Percentiles rank a stretch among this genome's conserved stretches.
These are phyloP conservation scores for Drosophila testacea DNA, from an alignment of 2,888 invertebrate genomes.

Conservation along the genomic window DNA sequence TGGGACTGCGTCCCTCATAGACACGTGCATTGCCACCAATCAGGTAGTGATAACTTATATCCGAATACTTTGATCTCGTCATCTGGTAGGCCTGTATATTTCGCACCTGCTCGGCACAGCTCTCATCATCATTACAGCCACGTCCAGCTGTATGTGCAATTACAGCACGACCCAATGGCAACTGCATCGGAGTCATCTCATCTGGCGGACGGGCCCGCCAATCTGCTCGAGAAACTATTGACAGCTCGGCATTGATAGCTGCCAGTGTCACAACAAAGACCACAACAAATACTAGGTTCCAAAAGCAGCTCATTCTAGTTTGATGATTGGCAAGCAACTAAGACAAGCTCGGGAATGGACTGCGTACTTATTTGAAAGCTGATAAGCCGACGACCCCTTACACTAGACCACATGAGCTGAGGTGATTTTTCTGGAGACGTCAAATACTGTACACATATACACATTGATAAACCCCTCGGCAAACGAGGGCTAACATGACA, in stretches of 20 bases:
- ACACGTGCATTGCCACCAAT: conserved; percentile 91
- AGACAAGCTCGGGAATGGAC: conserved; percentile 3
- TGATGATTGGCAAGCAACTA: conserved; percentile 44
- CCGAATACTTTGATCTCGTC: conserved; percentile 87
- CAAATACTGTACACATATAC: conserved; percentile 16
- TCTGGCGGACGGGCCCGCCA: conserved; percentile 89
- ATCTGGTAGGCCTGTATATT: conserved; percentile 89
- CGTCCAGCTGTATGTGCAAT: conserved; percentile 89
- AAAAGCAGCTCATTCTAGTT: conserved; percentile 44
- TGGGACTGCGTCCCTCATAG: conserved; percentile 91
- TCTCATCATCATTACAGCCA: conserved; percentile 85
- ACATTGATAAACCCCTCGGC: not conserved
- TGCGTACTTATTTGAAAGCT: conserved; percentile 51
- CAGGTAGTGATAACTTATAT: conserved; percentile 91
- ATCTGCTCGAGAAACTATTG: conserved; percentile 86
- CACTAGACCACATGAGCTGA: conserved; percentile 11
- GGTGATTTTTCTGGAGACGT: conserved; percentile 43
- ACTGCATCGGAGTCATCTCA: conserved; percentile 81
- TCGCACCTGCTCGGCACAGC: conserved; percentile 87
- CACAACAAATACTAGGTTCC: conserved; percentile 12
- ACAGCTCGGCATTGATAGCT: conserved; percentile 46
- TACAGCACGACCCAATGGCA: conserved; percentile 86
- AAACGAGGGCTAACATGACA: conserved; percentile 24
- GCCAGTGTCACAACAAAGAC: conserved; percentile 11
- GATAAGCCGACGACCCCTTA: conserved; percentile 54